These are phyloP conservation scores for Drosophila pseudoananassae DNA, from an alignment of 1,140 invertebrate genomes.

Conservation along the genomic window DNA sequence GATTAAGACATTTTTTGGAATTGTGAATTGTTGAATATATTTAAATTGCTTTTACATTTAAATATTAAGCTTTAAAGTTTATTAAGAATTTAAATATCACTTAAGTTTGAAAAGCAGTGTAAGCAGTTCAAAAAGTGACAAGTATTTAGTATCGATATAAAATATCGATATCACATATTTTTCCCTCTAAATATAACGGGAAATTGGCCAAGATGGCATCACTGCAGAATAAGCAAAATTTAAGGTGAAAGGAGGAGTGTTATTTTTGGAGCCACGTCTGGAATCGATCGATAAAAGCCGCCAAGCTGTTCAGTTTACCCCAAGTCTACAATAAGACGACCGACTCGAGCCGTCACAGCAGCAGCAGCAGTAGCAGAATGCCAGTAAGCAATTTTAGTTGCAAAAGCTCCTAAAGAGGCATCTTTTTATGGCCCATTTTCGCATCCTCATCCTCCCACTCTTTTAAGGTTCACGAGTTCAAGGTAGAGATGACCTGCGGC, in stretches of 20 bases:
- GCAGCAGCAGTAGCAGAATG: conserved; percentile 65
- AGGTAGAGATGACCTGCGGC: conserved; percentile 95
- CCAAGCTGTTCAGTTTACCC: conserved; percentile 78
- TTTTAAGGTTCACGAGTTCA: conserved; percentile 90
- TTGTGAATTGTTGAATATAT: too few species aligned
- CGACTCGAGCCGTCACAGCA: conserved; percentile 52
- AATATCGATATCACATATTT: too few species aligned
- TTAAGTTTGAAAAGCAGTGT: too few species aligned
- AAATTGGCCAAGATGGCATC: too few species aligned
- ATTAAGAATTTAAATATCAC: too few species aligned
- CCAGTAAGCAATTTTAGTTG: conserved; percentile 41
- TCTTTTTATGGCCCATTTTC: neutral
- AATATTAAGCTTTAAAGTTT: too few species aligned
- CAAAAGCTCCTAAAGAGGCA: neutral
- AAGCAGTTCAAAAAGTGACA: too few species aligned
- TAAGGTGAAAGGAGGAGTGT: conserved; percentile 3
- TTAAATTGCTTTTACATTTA: too few species aligned
- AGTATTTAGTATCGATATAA: too few species aligned
- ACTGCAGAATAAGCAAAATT: neutral
- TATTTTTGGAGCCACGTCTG: conserved; percentile 24
- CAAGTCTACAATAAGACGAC: conserved; percentile 69
- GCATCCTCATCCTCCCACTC: neutral
- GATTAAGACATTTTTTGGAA: too few species aligned
- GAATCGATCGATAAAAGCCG: conserved; percentile 12
- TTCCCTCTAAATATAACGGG: neutral